phyloP scores from a whole-genome alignment of 2,888 invertebrate species.

The Leucozona laternaria region DNA sequence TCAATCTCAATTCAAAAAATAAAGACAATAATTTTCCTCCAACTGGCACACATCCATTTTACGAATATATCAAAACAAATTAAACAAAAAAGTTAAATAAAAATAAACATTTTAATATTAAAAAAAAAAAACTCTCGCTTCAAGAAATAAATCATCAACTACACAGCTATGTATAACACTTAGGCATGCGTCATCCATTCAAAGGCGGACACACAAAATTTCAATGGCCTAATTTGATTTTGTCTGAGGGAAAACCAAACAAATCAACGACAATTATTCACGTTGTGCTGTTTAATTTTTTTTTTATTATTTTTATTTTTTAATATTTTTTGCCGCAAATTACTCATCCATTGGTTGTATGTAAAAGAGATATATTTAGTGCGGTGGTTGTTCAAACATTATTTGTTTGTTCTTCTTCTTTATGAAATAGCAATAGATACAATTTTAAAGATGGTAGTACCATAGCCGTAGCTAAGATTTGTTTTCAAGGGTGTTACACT shows the following conservation, averaged over 20 bases:
- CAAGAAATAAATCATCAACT: conserved; percentile 27
- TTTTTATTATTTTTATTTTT: neutral
- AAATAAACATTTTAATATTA: neutral
- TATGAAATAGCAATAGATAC: neutral
- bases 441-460: neutral
- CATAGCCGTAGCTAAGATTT: neutral
- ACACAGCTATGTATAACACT: neutral
- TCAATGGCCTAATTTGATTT: conserved; percentile 22
- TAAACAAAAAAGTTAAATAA: neutral
- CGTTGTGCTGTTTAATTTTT: neutral
- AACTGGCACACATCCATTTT: neutral
- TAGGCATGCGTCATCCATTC: conserved; percentile 27
- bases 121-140: neutral
- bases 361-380: neutral
- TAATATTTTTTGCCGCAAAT: conserved; percentile 3
- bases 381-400: neutral
- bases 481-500: too few relatives aligned
- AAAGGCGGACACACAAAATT: conserved; percentile 14
- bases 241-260: conserved; percentile 22
- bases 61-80: neutral
- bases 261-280: neutral
- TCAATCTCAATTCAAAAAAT: too few relatives aligned
- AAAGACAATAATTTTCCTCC: neutral
- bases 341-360: conserved; percentile 23
- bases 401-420: neutral